Evolutionary conservation across 2,113 vertebrate species (phyloP).

Genomic region (Phoxinus phoxinus): DNA sequence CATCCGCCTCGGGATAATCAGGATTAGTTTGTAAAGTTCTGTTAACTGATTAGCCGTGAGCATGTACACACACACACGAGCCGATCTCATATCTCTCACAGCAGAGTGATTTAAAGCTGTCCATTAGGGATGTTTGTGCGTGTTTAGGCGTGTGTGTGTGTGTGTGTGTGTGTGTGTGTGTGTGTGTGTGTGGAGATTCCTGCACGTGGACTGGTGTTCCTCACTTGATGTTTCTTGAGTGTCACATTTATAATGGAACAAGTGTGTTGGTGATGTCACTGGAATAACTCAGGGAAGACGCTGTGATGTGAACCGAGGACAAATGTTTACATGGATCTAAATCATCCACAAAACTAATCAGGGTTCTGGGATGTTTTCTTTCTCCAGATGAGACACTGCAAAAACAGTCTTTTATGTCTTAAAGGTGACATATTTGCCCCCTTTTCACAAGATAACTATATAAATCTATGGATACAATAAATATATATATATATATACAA

Average conservation of each 20-base stretch:
- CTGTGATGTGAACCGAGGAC: background rate
- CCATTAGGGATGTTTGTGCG: conserved; percentile 5
- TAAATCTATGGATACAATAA: too few relatives aligned
- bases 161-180: conserved; percentile 11
- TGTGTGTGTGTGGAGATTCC: background rate
- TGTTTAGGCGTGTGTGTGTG: conserved; percentile 23
- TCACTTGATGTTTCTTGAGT: background rate
- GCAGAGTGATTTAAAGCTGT: background rate
- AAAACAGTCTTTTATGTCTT: background rate
- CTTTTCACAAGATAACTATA: too few relatives aligned
- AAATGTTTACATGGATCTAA: background rate
- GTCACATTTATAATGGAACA: background rate
- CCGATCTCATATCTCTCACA: background rate
- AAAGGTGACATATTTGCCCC: background rate
- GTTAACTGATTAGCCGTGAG: background rate
- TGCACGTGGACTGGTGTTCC: background rate
- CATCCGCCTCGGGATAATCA: background rate
- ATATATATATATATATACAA: too few relatives aligned
- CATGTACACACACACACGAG: conserved; percentile 12
- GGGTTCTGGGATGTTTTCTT: background rate
- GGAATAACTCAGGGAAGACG: background rate
- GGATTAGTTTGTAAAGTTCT: background rate
- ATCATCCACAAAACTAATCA: background rate
- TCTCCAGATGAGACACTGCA: background rate
- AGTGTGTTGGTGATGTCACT: background rate